Conservation (phyloP, 2,888 invertebrate genomes). For the Acanthosepion esculentum region DNA sequence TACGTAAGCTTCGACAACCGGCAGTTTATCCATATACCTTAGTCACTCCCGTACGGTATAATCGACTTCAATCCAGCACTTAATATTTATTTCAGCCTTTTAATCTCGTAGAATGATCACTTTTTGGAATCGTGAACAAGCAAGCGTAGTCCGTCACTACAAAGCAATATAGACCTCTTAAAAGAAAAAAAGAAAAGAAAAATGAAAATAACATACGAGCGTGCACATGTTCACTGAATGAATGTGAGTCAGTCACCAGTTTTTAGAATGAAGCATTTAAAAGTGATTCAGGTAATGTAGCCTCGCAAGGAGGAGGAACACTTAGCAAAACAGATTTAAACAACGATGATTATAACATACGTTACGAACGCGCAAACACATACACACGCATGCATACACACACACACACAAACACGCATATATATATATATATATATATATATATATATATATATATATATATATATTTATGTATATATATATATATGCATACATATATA, state of each 20-base stretch:
- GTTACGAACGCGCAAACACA: background rate
- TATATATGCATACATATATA: background rate
- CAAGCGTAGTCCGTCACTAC: background rate
- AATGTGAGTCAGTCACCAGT: background rate
- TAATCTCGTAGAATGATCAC: background rate
- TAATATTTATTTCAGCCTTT: background rate
- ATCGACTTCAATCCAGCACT: background rate
- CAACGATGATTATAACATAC: background rate
- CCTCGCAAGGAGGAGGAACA: background rate
- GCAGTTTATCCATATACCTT: background rate
- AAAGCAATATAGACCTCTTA: background rate
- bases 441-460: background rate
- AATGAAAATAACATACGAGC: background rate
- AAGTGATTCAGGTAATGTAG: background rate
- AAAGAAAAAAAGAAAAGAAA: background rate
- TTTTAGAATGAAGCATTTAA: background rate
- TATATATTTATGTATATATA: background rate
- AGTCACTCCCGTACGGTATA: slow-evolving; percentile 33
- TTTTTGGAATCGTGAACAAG: background rate
- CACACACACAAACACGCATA: background rate
- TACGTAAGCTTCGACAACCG: background rate
- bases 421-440: background rate
- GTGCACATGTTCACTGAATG: background rate
- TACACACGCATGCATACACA: background rate
- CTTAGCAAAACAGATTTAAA: background rate